Conservation (phyloP, 2,888 invertebrate genomes). For the Apodemia zela region DNA sequence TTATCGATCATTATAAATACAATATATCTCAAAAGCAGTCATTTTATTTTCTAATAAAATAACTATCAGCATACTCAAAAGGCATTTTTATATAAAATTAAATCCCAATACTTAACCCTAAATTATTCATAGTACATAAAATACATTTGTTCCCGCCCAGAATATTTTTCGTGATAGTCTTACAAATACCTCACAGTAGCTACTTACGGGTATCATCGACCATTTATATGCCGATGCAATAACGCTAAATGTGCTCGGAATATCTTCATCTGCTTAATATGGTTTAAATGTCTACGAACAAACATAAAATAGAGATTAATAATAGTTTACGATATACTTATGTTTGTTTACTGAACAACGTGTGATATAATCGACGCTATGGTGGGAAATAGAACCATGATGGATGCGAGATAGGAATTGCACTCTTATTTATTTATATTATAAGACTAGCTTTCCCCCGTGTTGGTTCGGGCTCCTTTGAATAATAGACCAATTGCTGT, state of each 20-base stretch:
- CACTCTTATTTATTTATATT: too few relatives aligned
- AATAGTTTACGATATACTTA: constrained; percentile 26
- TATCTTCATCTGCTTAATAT: constrained; percentile 43
- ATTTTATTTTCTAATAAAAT: not conserved
- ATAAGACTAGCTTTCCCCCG: too few relatives aligned
- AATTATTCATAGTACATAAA: constrained; percentile 28
- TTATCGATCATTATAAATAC: not conserved
- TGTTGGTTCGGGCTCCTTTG: too few relatives aligned
- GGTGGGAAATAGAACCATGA: not conserved
- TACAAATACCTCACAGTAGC: constrained; percentile 63
- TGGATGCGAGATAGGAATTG: constrained; percentile 17
- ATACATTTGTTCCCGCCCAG: constrained; percentile 42
- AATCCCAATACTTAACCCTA: constrained; percentile 17
- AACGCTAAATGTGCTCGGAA: constrained; percentile 57
- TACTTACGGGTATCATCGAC: constrained; percentile 47
- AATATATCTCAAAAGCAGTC: not conserved
- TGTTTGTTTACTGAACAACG: constrained; percentile 28
- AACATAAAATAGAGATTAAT: constrained; percentile 32
- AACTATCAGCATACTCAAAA: constrained; percentile 1
- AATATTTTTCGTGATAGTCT: constrained; percentile 60
- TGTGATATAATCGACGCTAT: constrained; percentile 5
- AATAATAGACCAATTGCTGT: too few relatives aligned
- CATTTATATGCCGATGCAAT: constrained; percentile 60
- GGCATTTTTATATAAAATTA: not conserved
- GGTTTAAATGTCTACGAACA: constrained; percentile 42